Evolutionary conservation across 2,888 invertebrate genomes (phyloP).

Genomic region (Sphaerophoria rueppellii): DNA sequence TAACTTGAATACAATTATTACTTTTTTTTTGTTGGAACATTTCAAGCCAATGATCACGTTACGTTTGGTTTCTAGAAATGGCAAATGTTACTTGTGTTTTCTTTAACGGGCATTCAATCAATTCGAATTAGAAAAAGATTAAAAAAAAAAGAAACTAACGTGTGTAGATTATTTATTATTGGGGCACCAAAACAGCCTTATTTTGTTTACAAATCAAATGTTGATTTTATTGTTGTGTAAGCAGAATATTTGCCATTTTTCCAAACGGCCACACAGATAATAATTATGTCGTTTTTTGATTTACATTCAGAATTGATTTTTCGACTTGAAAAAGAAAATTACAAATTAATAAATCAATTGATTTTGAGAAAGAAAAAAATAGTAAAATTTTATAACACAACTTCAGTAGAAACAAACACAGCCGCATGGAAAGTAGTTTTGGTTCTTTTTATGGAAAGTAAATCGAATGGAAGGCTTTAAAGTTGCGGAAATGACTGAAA

Average conservation of each 20-base stretch:
- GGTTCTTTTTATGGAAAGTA: neutral
- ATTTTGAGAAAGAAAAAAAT: constrained; percentile 59
- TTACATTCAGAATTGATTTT: constrained; percentile 82
- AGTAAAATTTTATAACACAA: constrained; percentile 69
- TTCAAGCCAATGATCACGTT: constrained; percentile 66
- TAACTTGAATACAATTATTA: constrained; percentile 21
- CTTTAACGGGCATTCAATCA: constrained; percentile 28
- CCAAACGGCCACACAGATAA: constrained; percentile 84
- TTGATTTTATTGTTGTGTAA: neutral
- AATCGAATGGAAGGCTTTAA: neutral
- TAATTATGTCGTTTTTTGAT: constrained; percentile 74
- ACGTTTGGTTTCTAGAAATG: constrained; percentile 77
- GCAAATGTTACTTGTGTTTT: constrained; percentile 71
- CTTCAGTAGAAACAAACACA: constrained; percentile 71
- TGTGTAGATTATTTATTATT: constrained; percentile 54
- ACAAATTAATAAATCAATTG: constrained; percentile 69
- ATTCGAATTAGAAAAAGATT: neutral
- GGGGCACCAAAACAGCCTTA: constrained; percentile 87
- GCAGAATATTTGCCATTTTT: constrained; percentile 83
- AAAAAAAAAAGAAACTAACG: too few species aligned
- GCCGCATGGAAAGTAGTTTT: constrained; percentile 75
- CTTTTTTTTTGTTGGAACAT: neutral
- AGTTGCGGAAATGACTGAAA: too few species aligned
- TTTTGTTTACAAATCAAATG: constrained; percentile 30
- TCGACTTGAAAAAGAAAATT: constrained; percentile 77